These are phyloP conservation scores for Xanthorhoe designata DNA, from an alignment of 2,888 invertebrate species.

Conservation along the genomic window DNA sequence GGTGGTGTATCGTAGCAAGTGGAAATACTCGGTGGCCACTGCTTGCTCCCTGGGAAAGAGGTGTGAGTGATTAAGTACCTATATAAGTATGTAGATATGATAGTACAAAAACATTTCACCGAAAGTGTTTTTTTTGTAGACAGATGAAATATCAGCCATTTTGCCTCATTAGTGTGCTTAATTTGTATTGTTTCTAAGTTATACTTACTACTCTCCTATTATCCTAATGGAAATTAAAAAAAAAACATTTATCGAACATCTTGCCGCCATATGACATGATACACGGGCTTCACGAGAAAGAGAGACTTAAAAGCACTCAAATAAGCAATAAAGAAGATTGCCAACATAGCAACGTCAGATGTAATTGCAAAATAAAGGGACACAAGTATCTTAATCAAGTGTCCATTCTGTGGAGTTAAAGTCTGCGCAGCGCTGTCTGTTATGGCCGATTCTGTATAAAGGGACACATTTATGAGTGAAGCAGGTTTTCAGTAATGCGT, in stretches of 20 bases:
- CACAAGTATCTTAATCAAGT: constrained; percentile 83
- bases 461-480: constrained; percentile 50
- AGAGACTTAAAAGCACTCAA: constrained; percentile 40
- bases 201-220: too few relatives aligned
- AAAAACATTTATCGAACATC: neutral
- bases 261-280: constrained; percentile 10
- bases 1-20: too few relatives aligned
- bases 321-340: constrained; percentile 76
- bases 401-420: constrained; percentile 77
- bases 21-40: too few relatives aligned
- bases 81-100: too few relatives aligned
- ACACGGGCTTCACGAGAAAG: constrained; percentile 15
- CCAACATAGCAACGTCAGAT: constrained; percentile 68
- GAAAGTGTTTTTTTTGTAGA: too few relatives aligned
- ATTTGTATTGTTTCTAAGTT: too few relatives aligned
- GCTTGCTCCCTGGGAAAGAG: too few relatives aligned
- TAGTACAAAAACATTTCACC: too few relatives aligned
- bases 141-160: too few relatives aligned
- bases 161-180: too few relatives aligned
- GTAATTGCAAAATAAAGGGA: constrained; percentile 82
- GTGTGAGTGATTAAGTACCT: too few relatives aligned
- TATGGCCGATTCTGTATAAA: constrained; percentile 77
- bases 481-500: constrained; percentile 4
- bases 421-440: constrained; percentile 46
- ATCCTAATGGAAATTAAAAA: neutral